Evolutionary conservation across 2,888 invertebrate genomes (phyloP).

Genomic region (Habroteleia sp.): DNA sequence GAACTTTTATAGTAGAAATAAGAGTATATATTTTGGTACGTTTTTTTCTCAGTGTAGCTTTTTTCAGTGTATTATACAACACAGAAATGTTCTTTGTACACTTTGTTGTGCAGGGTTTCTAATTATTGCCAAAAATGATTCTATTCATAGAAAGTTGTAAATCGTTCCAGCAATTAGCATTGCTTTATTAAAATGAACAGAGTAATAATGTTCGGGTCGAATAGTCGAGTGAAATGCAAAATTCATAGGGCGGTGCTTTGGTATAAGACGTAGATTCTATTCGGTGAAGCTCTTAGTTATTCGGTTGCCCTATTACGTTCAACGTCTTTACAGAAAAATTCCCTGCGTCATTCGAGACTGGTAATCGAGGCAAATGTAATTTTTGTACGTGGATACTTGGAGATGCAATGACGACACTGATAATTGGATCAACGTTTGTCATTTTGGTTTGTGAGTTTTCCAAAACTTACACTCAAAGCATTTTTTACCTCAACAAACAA

Average conservation of each 20-base stretch:
- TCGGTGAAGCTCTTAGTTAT: constrained; percentile 72
- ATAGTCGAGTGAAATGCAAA: constrained; percentile 62
- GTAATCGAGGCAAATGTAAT: constrained; percentile 25
- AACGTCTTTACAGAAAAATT: constrained; percentile 66
- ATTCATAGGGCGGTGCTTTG: constrained; percentile 67
- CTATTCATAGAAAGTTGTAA: constrained; percentile 36
- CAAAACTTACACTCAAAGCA: constrained; percentile 43
- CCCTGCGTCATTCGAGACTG: not conserved
- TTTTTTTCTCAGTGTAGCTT: too few species aligned
- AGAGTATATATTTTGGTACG: too few species aligned
- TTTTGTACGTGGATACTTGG: constrained; percentile 21
- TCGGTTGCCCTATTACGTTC: constrained; percentile 68
- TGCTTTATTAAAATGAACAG: constrained; percentile 22
- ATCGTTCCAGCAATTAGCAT: constrained; percentile 16
- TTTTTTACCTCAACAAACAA: constrained; percentile 81
- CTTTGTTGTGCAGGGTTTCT: too few species aligned
- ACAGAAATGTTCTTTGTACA: too few species aligned
- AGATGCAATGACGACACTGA: constrained; percentile 58
- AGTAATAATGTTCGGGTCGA: constrained; percentile 51
- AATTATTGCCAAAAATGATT: too few species aligned
- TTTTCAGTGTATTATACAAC: too few species aligned
- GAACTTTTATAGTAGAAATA: too few species aligned
- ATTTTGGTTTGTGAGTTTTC: constrained; percentile 38
- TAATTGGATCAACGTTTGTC: constrained; percentile 22
- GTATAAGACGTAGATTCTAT: constrained; percentile 76